phyloP scores from a whole-genome alignment of 2,113 vertebrate genomes.

The Anoplopoma fimbria region DNA sequence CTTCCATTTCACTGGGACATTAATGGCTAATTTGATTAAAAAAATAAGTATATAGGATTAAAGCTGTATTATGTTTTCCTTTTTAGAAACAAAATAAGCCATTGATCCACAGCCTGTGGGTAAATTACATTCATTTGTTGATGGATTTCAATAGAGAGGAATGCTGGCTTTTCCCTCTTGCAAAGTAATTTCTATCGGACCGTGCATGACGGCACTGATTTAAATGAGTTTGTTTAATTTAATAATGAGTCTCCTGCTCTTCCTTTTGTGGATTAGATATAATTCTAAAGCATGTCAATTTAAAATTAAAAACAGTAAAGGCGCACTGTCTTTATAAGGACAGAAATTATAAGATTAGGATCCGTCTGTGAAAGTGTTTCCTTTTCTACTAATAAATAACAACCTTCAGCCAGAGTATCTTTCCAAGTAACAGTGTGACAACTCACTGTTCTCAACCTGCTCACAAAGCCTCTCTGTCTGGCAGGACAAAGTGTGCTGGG shows the following conservation, averaged over 20 bases:
- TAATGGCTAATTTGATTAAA: neutral
- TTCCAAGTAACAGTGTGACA: no score
- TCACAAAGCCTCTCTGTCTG: no score
- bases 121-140: no score
- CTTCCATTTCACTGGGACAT: neutral
- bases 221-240: conserved; percentile 1
- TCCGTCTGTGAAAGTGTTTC: no score
- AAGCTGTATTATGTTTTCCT: neutral
- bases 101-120: neutral
- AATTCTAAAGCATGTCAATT: neutral
- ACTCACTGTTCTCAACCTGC: no score
- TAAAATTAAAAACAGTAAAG: neutral
- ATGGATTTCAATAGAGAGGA: neutral
- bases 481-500: no score
- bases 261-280: conserved; percentile 2
- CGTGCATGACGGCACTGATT: neutral
- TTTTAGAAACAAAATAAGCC: neutral
- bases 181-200: neutral
- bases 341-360: neutral
- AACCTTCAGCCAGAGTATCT: no score
- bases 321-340: neutral
- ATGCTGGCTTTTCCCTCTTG: neutral
- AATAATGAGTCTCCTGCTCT: neutral
- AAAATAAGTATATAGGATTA: neutral
- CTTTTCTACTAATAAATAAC: no score